Conservation (phyloP, 2,797 vertebrate species). For the Chaetodon trifasciatus region DNA sequence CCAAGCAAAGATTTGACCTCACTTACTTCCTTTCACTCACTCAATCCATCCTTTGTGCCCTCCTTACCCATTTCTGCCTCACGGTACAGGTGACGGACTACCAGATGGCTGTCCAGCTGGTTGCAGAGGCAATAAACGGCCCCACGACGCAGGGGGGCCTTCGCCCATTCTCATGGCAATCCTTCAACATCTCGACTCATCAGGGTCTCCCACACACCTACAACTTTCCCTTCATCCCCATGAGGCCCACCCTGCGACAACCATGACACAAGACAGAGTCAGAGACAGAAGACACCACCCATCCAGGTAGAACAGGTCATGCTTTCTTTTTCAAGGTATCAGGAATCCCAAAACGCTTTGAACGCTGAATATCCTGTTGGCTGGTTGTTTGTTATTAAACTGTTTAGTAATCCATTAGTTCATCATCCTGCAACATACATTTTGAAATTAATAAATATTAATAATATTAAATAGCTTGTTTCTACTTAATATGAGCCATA, state of each 20-base stretch:
- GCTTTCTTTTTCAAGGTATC: neutral
- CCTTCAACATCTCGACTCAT: constrained; percentile 89
- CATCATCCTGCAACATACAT: neutral
- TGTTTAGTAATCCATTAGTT: constrained; percentile 14
- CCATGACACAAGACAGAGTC: constrained; percentile 54
- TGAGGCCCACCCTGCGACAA: constrained; percentile 82
- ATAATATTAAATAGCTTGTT: neutral
- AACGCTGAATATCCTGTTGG: neutral
- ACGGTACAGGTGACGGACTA: constrained; percentile 88
- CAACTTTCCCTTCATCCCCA: constrained; percentile 88
- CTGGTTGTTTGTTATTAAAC: neutral
- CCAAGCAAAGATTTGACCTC: too few relatives aligned
- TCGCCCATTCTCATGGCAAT: constrained; percentile 88
- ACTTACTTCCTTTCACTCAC: constrained; percentile 19
- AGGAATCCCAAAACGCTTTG: neutral
- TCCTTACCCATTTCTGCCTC: constrained; percentile 10
- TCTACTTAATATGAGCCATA: neutral
- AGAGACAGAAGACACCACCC: neutral
- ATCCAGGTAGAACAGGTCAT: neutral
- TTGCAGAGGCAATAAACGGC: constrained; percentile 88
- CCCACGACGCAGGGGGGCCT: constrained; percentile 89
- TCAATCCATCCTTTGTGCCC: neutral
- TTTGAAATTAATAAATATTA: neutral
- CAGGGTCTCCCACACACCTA: constrained; percentile 88
- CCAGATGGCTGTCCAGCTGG: constrained; percentile 86